Percentiles rank a stretch among this genome's conserved stretches.
Evolutionary conservation across 2,888 invertebrate species (phyloP).

Genomic region (Petrolisthes manimaculis): DNA sequence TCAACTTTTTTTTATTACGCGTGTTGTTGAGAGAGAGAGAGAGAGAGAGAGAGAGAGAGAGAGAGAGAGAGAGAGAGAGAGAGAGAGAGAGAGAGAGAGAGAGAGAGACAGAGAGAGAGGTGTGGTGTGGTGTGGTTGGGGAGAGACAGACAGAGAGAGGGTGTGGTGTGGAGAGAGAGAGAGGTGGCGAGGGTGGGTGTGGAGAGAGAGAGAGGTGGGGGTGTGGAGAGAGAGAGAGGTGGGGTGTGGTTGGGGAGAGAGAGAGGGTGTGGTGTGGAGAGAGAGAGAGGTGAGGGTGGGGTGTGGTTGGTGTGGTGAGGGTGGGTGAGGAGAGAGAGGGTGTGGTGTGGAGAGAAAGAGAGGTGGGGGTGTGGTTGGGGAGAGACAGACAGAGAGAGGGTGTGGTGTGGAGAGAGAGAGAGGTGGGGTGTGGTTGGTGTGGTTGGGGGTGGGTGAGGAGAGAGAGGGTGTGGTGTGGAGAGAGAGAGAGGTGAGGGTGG

Average conservation of each 20-base stretch:
- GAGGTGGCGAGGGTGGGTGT: not conserved
- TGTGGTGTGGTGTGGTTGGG: not conserved
- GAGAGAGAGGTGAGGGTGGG: not conserved
- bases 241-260: too few species aligned
- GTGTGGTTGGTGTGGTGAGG: not conserved
- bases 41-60: not conserved
- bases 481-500: too few species aligned
- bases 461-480: too few species aligned
- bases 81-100: conserved; percentile 1
- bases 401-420: too few species aligned
- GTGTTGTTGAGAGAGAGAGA: not conserved
- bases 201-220: not conserved
- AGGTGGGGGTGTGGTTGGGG: too few species aligned
- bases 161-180: not conserved
- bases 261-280: not conserved
- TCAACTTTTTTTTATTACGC: too few species aligned
- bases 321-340: not conserved
- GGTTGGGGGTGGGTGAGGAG: too few species aligned
- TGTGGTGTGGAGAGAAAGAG: not conserved
- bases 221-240: not conserved
- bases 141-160: not conserved
- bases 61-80: conserved; percentile 1
- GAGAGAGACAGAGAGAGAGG: not conserved
- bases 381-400: too few species aligned
- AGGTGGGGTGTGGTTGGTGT: too few species aligned